These are phyloP conservation scores for Polyergus mexicanus DNA, from an alignment of 1,140 invertebrate genomes.

Conservation along the genomic window DNA sequence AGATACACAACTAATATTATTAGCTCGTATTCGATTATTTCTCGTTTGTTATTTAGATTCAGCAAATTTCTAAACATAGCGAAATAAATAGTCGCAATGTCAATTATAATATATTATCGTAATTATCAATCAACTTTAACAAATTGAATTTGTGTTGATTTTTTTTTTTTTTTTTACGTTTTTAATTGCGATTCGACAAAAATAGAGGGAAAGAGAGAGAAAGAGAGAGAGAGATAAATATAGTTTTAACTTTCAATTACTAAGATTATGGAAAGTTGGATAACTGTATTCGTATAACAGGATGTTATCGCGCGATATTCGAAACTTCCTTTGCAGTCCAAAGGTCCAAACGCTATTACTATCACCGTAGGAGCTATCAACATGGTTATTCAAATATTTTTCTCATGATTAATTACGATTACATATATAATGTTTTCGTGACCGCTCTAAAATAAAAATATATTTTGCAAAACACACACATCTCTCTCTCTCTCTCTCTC, in stretches of 20 bases:
- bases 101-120: neutral
- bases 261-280: neutral
- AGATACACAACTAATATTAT: neutral
- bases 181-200: neutral
- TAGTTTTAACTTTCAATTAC: neutral
- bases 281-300: neutral
- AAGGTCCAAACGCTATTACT: neutral
- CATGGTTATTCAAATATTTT: conserved; percentile 1
- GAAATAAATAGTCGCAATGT: neutral
- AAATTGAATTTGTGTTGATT: neutral
- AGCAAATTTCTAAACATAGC: neutral
- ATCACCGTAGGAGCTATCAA: conserved; percentile 12
- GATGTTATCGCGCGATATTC: conserved; percentile 8
- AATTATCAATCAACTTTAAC: neutral
- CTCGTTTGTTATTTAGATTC: neutral
- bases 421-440: neutral
- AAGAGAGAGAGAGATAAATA: neutral
- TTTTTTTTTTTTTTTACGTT: neutral
- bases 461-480: conserved; percentile 16
- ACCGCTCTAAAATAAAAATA: neutral
- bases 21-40: neutral
- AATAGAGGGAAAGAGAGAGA: neutral
- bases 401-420: neutral
- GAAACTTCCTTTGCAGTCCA: neutral
- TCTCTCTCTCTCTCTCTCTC: too few species aligned